Conservation (phyloP, 2,113 vertebrate genomes). For the Petaurus breviceps region DNA sequence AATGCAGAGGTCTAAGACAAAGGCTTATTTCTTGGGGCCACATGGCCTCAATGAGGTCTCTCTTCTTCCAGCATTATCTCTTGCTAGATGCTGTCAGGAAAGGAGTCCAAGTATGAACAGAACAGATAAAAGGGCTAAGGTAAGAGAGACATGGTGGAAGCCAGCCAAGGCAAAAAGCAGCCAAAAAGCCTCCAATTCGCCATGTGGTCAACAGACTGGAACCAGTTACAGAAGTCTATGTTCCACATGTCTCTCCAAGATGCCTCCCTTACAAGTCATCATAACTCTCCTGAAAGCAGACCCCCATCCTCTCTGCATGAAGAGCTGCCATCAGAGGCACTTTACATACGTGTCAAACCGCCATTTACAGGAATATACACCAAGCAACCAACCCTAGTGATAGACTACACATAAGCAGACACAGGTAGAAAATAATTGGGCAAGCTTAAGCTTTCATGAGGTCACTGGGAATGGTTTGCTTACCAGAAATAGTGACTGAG, state of each 20-base stretch:
- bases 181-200: background rate
- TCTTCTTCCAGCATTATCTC: background rate
- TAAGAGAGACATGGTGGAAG: background rate
- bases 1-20: background rate
- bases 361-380: background rate
- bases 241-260: background rate
- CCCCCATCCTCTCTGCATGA: background rate
- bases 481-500: background rate
- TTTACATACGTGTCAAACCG: background rate
- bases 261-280: background rate
- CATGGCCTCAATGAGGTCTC: background rate
- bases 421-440: background rate
- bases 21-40: background rate
- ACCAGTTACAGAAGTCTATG: background rate
- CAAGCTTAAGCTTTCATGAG: background rate
- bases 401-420: background rate
- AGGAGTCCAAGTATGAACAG: background rate
- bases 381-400: background rate
- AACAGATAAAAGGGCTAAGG: background rate
- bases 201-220: background rate
- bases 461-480: background rate
- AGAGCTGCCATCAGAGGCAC: background rate
- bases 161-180: background rate
- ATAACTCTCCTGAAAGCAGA: background rate
- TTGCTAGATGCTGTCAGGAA: background rate